These are phyloP conservation scores for Elysia chlorotica DNA, from an alignment of 1,140 invertebrate genomes.

Conservation along the genomic window DNA sequence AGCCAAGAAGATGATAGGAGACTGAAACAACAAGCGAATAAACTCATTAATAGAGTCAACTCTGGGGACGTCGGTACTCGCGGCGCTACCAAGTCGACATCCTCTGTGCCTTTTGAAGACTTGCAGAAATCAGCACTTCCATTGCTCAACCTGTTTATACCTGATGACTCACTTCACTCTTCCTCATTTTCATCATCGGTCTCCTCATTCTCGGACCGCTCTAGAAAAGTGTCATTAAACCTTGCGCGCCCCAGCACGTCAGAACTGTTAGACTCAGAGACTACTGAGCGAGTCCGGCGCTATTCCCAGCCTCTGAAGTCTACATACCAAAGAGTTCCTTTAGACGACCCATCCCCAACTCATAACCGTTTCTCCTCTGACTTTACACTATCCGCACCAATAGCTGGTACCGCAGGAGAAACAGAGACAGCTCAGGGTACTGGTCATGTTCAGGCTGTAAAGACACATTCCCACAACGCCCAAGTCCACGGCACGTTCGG, in stretches of 20 bases:
- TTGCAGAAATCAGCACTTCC: not conserved
- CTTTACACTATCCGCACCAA: not conserved
- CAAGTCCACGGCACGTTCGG: not conserved
- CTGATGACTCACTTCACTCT: not conserved
- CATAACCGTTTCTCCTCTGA: not conserved
- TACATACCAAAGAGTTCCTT: conserved; percentile 9
- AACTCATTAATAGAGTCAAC: too few relatives aligned
- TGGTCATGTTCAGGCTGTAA: too few relatives aligned
- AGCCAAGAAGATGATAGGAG: too few relatives aligned
- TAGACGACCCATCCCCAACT: conserved; percentile 13
- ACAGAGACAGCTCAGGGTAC: not conserved
- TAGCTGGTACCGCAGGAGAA: not conserved
- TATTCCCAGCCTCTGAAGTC: conserved; percentile 11
- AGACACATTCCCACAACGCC: not conserved
- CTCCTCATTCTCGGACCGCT: too few relatives aligned
- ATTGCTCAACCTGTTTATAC: not conserved
- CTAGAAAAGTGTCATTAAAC: conserved; percentile 6
- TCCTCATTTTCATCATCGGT: too few relatives aligned
- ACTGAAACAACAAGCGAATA: too few relatives aligned
- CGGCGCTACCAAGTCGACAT: too few relatives aligned
- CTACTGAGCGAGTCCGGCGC: not conserved
- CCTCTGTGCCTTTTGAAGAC: too few relatives aligned
- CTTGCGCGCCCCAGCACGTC: not conserved
- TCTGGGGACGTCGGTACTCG: too few relatives aligned
- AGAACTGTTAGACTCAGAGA: not conserved